Evolutionary conservation across 2,113 vertebrate species (phyloP), one percentile per base, ranked within the genome.

Genomic region (Sturnira hondurensis): DNA sequence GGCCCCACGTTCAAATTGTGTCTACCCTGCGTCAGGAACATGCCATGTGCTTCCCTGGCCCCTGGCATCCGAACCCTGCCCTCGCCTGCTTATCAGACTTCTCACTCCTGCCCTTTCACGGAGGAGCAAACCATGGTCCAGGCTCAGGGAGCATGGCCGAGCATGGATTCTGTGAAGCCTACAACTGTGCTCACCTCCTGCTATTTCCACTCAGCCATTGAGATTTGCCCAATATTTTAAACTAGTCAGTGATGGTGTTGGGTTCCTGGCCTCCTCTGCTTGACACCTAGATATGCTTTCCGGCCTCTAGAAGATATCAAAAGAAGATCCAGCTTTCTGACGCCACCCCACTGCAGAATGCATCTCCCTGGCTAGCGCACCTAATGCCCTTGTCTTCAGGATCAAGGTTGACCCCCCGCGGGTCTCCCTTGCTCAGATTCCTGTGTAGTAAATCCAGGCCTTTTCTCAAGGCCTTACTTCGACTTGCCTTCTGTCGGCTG

Each of bases 381-480:
- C 74, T 13, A 52, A n/a, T n/a, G 33, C 41, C 24, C 19, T 9
- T 86, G 93, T 20, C 33, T 63, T 47, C 20, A 7, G 20, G 68
- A 56, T 36, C 2, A 7, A 14, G 17, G 4, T 20, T 45, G 74
- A 13, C 83, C 31, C 31, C 38, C 38, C 14, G 1, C 0, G 8
- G 54, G 11, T 56, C 38, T 20, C 54, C n/a, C 71, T 54, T 41
- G 31, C 58, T 81, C 5, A n/a, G 38, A 4, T 7, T 22, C 7
- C n/a, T 58, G 38, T 47, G 77, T 52, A n/a, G n/a, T n/a, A 85
- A 89, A 76, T 22, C 20, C 26, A 22, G 19, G 26, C 3, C n/a
- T 82, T 86, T 68, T 50, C 73, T 93, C 33, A 5, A 68, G 61
- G 81, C 70, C n/a, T 93, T 67, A 76, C 22, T n/a, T 28, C n/a